Evolutionary conservation across 2,888 invertebrate genomes (phyloP).

Genomic region (Hemistola chrysoprasaria): DNA sequence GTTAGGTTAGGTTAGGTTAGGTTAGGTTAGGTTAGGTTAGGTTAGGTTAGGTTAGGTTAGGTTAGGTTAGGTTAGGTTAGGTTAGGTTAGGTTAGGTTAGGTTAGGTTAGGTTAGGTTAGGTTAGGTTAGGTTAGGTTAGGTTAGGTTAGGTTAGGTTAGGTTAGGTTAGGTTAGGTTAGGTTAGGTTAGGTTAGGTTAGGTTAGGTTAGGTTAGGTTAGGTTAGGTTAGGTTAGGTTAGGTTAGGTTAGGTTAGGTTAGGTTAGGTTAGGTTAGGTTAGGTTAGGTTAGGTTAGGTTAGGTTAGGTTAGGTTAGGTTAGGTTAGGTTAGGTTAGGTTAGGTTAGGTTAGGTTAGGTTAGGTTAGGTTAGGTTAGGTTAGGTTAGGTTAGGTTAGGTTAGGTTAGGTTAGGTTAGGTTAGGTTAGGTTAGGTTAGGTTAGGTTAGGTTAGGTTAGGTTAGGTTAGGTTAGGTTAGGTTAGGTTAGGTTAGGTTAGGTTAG

Average conservation of each 20-base stretch:
- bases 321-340: conserved; percentile 18
- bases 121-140: conserved; percentile 16
- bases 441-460: conserved; percentile 21
- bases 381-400: conserved; percentile 22
- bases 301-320: conserved; percentile 17
- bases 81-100: conserved; percentile 15
- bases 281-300: conserved; percentile 18
- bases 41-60: conserved; percentile 16
- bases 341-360: conserved; percentile 17
- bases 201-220: conserved; percentile 17
- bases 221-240: conserved; percentile 18
- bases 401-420: conserved; percentile 19
- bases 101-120: conserved; percentile 17
- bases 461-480: conserved; percentile 21
- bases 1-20: conserved; percentile 17
- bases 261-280: conserved; percentile 17
- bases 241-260: conserved; percentile 17
- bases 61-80: conserved; percentile 15
- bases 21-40: conserved; percentile 17
- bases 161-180: conserved; percentile 17
- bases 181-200: conserved; percentile 18
- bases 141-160: conserved; percentile 17
- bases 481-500: conserved; percentile 21
- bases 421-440: conserved; percentile 21
- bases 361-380: conserved; percentile 16